Evolutionary conservation across 2,797 vertebrate species (phyloP).

Genomic region (Falco novaeseelandiae): DNA sequence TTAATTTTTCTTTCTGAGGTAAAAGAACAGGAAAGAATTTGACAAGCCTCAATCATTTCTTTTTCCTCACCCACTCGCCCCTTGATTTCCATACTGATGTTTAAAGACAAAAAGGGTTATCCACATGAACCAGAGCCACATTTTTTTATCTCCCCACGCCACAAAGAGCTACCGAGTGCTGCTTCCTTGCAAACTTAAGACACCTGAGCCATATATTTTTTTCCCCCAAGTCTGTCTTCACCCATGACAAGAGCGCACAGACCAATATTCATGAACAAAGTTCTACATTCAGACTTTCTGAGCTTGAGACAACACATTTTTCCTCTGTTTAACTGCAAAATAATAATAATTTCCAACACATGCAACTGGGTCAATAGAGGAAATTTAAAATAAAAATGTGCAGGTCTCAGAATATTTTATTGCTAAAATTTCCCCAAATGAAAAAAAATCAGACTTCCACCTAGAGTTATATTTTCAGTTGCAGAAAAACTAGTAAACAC

Average conservation of each 20-base stretch:
- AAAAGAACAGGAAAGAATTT: background rate
- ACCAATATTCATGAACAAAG: background rate
- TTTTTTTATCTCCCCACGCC: background rate
- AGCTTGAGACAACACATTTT: background rate
- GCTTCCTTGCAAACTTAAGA: background rate
- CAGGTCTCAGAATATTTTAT: background rate
- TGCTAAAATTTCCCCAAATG: background rate
- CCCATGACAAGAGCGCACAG: background rate
- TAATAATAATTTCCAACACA: background rate
- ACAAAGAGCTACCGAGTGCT: background rate
- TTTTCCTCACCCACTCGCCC: background rate
- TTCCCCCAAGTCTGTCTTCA: background rate
- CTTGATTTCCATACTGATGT: background rate
- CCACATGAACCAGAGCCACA: background rate
- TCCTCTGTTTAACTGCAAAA: background rate
- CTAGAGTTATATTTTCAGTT: background rate
- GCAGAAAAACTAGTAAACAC: background rate
- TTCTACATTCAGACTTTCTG: background rate
- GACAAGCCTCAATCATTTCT: background rate
- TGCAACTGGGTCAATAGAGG: background rate
- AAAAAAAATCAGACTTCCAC: background rate
- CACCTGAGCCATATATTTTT: rapidly evolving
- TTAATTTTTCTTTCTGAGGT: background rate
- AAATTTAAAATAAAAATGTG: background rate
- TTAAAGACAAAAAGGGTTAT: background rate